Percentiles rank a stretch among this genome's conserved stretches.
These are phyloP conservation scores for Dromas ardeola DNA, from an alignment of 2,113 vertebrate genomes.

Conservation along the genomic window DNA sequence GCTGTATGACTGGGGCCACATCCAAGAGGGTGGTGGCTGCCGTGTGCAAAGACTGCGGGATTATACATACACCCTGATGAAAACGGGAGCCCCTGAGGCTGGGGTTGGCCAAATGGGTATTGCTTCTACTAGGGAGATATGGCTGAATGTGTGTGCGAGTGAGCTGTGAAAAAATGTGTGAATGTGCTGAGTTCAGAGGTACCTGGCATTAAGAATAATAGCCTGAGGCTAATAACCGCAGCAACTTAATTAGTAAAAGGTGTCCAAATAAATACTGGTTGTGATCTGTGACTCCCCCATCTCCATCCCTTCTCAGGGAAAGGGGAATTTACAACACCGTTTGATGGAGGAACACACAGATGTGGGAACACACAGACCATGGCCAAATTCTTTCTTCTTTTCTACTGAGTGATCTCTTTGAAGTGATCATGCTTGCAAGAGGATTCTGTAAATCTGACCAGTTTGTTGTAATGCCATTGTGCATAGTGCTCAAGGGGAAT, in stretches of 20 bases:
- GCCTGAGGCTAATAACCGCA: neutral
- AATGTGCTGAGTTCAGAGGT: neutral
- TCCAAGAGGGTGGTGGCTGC: neutral
- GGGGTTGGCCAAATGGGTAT: neutral
- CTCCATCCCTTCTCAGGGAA: neutral
- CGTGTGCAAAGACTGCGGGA: neutral
- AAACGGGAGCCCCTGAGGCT: neutral
- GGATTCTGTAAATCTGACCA: neutral
- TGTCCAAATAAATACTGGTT: neutral
- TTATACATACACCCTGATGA: neutral
- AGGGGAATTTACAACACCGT: neutral
- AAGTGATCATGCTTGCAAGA: neutral
- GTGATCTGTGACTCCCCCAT: neutral
- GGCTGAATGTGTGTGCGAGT: neutral
- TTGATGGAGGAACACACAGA: neutral
- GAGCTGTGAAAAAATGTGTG: neutral
- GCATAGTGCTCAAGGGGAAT: neutral
- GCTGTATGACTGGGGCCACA: neutral
- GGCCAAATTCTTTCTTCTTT: neutral
- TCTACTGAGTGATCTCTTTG: neutral
- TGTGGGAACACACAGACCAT: neutral
- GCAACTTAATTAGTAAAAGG: neutral
- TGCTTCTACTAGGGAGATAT: neutral
- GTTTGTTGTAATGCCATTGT: neutral
- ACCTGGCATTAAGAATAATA: neutral